Conservation (phyloP, 2,797 vertebrate species). For the Orestias chungarensis region DNA sequence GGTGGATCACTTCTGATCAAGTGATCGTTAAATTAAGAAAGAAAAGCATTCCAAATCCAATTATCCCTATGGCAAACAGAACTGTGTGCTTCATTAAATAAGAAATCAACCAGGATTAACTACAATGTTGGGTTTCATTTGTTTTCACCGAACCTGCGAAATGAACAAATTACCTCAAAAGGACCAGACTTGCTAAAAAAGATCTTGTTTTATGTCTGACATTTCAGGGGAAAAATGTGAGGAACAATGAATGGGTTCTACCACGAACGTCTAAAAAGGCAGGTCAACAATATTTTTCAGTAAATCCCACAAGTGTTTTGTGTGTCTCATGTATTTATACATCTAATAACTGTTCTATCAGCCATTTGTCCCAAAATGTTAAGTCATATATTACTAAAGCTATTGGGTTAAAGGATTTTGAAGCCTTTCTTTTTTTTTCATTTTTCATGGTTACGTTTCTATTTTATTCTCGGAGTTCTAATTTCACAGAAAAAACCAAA, state of each 20-base stretch:
- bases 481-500: not conserved
- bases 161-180: not conserved
- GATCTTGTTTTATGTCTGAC: not conserved
- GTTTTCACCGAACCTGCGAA: not conserved
- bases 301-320: not conserved
- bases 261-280: not conserved
- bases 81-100: not conserved
- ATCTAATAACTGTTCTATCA: not conserved
- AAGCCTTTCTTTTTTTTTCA: not conserved
- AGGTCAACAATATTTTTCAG: too few relatives aligned
- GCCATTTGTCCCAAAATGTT: not conserved
- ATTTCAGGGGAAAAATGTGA: not conserved
- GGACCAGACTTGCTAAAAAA: not conserved
- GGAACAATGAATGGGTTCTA: not conserved
- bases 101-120: not conserved
- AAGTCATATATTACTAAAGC: not conserved
- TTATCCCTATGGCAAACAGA: not conserved
- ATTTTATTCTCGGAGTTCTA: not conserved
- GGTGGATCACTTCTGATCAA: not conserved
- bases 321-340: not conserved
- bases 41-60: not conserved
- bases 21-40: not conserved
- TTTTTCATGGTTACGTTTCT: slow-evolving; percentile 1
- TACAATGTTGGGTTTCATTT: not conserved
- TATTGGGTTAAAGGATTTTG: not conserved